phyloP scores from a whole-genome alignment of 2,888 invertebrate species.

The Chymomyza fuscimana region DNA sequence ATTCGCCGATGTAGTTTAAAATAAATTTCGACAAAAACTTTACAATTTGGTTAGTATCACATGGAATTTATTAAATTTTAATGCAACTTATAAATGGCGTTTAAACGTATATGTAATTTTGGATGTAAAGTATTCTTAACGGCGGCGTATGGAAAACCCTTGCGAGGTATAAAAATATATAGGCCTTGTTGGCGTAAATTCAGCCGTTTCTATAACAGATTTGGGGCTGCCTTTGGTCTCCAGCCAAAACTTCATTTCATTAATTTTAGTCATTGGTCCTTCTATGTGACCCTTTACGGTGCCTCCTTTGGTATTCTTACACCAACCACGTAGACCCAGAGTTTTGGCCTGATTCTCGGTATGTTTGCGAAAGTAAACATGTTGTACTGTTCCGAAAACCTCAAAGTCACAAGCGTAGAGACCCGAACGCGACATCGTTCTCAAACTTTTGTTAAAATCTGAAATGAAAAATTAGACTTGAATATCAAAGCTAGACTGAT shows the following conservation, averaged over 20 bases:
- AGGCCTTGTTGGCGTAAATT: conserved; percentile 80
- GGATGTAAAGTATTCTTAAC: no score
- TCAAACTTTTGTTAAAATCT: not conserved
- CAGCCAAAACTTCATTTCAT: conserved; percentile 82
- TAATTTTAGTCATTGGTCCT: conserved; percentile 81
- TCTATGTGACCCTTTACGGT: conserved; percentile 84
- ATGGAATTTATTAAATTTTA: no score
- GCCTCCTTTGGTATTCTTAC: conserved; percentile 83
- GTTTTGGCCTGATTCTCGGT: conserved; percentile 82
- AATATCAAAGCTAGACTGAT: not conserved
- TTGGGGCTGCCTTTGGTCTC: conserved; percentile 87
- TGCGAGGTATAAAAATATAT: not conserved
- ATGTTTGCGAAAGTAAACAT: conserved; percentile 79
- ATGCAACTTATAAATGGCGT: no score
- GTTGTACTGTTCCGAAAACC: conserved; percentile 73
- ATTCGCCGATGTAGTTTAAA: conserved; percentile 12
- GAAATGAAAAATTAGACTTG: no score
- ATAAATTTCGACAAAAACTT: conserved; percentile 6
- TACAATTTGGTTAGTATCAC: not conserved
- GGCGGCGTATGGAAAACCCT: not conserved
- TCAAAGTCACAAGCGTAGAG: conserved; percentile 69
- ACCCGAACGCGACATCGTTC: conserved; percentile 31
- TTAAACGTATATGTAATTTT: no score
- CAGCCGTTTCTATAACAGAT: conserved; percentile 85
- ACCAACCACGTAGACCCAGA: conserved; percentile 84